Base-by-base conservation (phyloP, 2,113 vertebrate species). In the Hydrochoerus hydrochaeris region DNA sequence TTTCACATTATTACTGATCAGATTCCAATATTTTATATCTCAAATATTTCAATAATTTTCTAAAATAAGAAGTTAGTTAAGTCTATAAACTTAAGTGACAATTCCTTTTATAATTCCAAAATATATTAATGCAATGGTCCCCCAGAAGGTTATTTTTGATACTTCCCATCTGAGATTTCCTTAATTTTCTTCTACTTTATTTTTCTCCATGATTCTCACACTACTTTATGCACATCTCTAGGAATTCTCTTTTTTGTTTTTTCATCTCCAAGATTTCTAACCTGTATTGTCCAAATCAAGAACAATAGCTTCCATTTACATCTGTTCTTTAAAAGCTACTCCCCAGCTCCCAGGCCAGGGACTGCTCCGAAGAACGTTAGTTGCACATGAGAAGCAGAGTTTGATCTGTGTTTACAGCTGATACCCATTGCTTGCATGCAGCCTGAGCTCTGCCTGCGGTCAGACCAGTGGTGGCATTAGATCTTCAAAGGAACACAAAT, bases 21-120 rank as follows among this genome's bases (percentile, higher is more conserved):
- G 10, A 46, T 19, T 52, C 19, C 46, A 95, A 32, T 26, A 81
- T 90, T 96, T 94, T 81, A 77, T 88, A 77, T 1, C 6, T 93
- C n/a, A 88, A 95, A 41, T 88, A 30, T 88, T 69, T 80, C 46
- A 78, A 60, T 57, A 88, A 81, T 24, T 95, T 95, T 81, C n/a
- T 32, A 94, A 54, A 44, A 22, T n/a, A 54, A 96, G 58, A 0
- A 71, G 65, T 67, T 62, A 81, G 22, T 69, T 90, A 84, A 87
- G 24, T 60, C 32, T 57, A 22, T 77, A 71, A 30, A 9, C 69
- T 32, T 16, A 38, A 71, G 19, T 38, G 69, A 78, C 7, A 46
- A 7, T 11, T 44, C 26, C 9, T 54, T 94, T 35, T 63, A 17
- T 44, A 71, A 85, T 63, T 58, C 6, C n/a, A 85, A 54, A 35